Conservation (phyloP, 1,140 invertebrate species). For the Euwallacea fornicatus region DNA sequence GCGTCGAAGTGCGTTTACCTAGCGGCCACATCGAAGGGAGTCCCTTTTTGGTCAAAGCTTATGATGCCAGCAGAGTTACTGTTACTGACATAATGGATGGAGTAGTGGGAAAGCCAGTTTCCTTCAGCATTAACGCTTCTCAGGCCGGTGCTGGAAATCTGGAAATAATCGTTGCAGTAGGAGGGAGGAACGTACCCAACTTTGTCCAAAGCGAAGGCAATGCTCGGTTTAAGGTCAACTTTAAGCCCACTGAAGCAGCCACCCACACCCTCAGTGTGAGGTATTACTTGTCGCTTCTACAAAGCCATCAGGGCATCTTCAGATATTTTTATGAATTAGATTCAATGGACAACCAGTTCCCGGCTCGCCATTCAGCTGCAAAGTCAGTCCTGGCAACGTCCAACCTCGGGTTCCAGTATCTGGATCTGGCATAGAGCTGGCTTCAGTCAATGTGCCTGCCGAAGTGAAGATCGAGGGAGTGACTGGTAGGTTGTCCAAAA, state of each 20-base stretch:
- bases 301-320: not conserved
- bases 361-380: constrained; percentile 86
- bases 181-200: constrained; percentile 96
- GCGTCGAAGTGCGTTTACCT: constrained; percentile 79
- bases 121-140: constrained; percentile 84
- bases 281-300: constrained; percentile 30
- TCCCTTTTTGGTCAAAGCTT: constrained; percentile 94
- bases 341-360: constrained; percentile 97
- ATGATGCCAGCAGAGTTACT: constrained; percentile 87
- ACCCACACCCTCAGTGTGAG: constrained; percentile 82
- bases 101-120: constrained; percentile 87
- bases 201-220: constrained; percentile 98
- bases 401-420: constrained; percentile 57
- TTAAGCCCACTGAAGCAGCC: constrained; percentile 91
- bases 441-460: constrained; percentile 59
- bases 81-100: constrained; percentile 90
- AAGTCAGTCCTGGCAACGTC: constrained; percentile 62
- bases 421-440: constrained; percentile 62
- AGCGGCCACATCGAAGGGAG: constrained; percentile 88
- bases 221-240: constrained; percentile 94
- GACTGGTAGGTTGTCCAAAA: constrained; percentile 48
- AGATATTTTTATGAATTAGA: constrained; percentile 52
- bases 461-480: constrained; percentile 61
- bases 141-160: constrained; percentile 88
- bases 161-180: constrained; percentile 98